Base-by-base conservation (phyloP, 2,113 vertebrate species). In the Paraplagusia blochii region DNA sequence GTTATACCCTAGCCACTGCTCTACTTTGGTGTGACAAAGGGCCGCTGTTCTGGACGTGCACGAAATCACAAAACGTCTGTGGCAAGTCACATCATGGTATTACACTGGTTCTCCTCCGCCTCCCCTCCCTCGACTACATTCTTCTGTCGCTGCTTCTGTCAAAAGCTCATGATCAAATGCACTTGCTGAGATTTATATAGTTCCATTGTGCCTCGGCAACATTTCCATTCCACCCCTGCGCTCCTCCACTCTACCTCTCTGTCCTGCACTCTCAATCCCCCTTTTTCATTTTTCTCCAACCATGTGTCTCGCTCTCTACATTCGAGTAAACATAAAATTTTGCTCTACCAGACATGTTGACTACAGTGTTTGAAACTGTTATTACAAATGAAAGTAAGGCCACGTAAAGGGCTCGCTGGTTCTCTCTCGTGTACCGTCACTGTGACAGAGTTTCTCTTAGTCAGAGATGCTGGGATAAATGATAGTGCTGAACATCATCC, bases 11-110 rank as follows among this genome's bases (percentile, higher is more conserved):
- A 66, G 82, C 86, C 75, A 76, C 48, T 3, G 54, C 74, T 76
- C 71, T 79, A 78, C 79, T 81, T 82, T 73, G 76, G 67, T 67
- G 71, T 81, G 86, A 86, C 82, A 77, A 83, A 85, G 77, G 76
- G 74, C 74, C 46, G 38, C 72, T 60, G 55, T 50, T 80, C 54
- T 58, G 69, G 78, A 84, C 81, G 84, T 86, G 84, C 66, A 69
- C 65, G 40, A 87, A 80, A 86, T 85, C 69, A 69, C 74, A 81
- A 86, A 76, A 63, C 9, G 59, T 76, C 74, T 52, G 53, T 18
- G 53, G 77, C 77, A 13, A 54, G 72, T 76, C 78, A 55, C 70
- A 73, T 86, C 69, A 36, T 53, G 53, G 74, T 60, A 51, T 70
- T 79, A 52, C 54, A 77, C 76, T 75, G 74, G 55, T 61, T 63